Percentiles rank a stretch among this genome's conserved stretches.
These are phyloP conservation scores for Hippoglossus hippoglossus DNA, from an alignment of 2,797 vertebrate species.

Conservation along the genomic window DNA sequence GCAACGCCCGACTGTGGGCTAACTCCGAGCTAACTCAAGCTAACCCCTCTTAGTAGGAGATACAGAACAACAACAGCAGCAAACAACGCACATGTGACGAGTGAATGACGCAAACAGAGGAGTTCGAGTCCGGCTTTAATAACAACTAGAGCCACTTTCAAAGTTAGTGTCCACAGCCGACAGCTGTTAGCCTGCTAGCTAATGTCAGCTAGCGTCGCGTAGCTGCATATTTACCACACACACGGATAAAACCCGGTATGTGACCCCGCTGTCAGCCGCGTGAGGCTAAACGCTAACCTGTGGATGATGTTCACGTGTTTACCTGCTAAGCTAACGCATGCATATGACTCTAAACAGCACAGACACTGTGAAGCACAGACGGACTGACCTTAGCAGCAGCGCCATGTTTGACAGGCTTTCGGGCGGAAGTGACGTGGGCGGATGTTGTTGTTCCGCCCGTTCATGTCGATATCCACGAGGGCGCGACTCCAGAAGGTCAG, in stretches of 20 bases:
- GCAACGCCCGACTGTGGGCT: background rate
- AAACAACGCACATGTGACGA: background rate
- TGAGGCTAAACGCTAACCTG: too few relatives aligned
- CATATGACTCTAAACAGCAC: too few relatives aligned
- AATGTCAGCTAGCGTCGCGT: conserved; percentile 21
- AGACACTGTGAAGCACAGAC: background rate
- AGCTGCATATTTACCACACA: background rate
- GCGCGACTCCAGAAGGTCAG: conserved; percentile 1
- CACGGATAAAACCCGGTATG: too few relatives aligned
- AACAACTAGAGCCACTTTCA: background rate
- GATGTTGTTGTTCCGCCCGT: conserved; percentile 49
- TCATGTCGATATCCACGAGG: background rate
- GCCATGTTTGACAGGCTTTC: conserved; percentile 76
- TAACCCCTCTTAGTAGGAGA: background rate
- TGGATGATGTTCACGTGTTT: too few relatives aligned
- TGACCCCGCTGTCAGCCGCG: too few relatives aligned
- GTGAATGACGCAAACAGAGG: accelerated
- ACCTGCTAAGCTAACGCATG: too few relatives aligned
- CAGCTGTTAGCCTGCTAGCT: conserved; percentile 21
- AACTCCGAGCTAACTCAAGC: background rate
- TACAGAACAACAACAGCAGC: too few relatives aligned
- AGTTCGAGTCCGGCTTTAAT: background rate
- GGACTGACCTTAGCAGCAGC: conserved; percentile 87
- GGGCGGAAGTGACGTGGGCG: conserved; percentile 67
- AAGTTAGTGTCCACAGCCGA: background rate